phyloP scores from a whole-genome alignment of 2,113 vertebrate genomes.

The Megaptera novaeangliae region DNA sequence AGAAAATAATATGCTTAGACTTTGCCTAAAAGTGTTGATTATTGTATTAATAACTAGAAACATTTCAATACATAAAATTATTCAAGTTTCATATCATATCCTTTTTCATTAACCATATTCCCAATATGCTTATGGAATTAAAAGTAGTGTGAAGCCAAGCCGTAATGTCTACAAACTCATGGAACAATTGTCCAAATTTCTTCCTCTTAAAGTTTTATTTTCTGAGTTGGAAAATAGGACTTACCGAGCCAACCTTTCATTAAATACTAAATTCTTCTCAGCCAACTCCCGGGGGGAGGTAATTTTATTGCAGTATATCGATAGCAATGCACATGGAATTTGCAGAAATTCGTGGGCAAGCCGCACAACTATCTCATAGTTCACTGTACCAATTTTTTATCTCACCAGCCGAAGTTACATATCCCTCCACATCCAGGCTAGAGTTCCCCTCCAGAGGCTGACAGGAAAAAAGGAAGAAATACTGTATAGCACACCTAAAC shows the following conservation, averaged over 20 bases:
- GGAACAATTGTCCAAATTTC: background rate
- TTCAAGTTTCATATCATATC: background rate
- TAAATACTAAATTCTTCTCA: slow-evolving; percentile 5
- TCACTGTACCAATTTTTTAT: background rate
- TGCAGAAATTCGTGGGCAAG: background rate
- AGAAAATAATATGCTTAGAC: background rate
- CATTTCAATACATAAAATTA: background rate
- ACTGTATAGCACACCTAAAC: background rate
- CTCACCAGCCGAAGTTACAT: background rate
- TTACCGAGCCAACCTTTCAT: background rate
- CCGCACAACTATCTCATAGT: background rate
- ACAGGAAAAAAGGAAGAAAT: background rate
- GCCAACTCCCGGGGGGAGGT: background rate
- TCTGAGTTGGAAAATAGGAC: slow-evolving; percentile 22
- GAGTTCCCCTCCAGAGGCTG: background rate
- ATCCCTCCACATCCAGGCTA: background rate
- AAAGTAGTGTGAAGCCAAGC: background rate
- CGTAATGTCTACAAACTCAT: background rate
- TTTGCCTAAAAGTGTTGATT: background rate
- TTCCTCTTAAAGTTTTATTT: slow-evolving; percentile 15
- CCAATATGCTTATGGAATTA: background rate
- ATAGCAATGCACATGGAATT: background rate
- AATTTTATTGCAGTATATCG: background rate
- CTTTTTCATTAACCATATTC: background rate
- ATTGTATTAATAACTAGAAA: slow-evolving; percentile 1